Conservation (phyloP, 2,797 vertebrate species). For the Neoniphon sammara region DNA sequence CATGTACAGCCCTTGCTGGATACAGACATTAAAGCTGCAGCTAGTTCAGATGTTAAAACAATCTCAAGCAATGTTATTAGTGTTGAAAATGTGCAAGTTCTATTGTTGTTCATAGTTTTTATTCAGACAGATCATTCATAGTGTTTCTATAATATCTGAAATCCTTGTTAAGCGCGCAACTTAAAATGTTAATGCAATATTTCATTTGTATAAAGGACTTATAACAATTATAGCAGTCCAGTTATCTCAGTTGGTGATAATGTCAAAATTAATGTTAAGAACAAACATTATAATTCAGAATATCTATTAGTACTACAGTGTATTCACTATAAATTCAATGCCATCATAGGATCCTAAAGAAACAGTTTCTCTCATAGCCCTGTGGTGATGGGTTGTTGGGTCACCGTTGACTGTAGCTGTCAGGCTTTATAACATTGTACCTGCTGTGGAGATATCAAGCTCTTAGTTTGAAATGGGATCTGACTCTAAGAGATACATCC, state of each 20-base stretch:
- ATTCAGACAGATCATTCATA: not conserved
- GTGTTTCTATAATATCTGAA: not conserved
- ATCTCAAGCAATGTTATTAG: too few species aligned
- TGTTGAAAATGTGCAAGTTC: too few species aligned
- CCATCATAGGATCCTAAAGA: not conserved
- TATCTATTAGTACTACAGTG: not conserved
- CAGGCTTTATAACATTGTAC: slow-evolving; percentile 18
- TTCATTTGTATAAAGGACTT: not conserved
- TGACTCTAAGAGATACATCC: slow-evolving; percentile 40
- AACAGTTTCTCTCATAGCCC: not conserved
- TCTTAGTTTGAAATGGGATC: slow-evolving; percentile 29
- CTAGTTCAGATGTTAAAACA: too few species aligned
- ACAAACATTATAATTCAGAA: not conserved
- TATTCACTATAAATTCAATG: not conserved
- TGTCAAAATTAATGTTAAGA: not conserved
- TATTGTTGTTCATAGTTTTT: too few species aligned
- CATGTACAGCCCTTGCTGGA: too few species aligned
- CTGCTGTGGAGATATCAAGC: slow-evolving; percentile 19
- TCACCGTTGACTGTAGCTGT: slow-evolving; percentile 37
- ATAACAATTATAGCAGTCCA: not conserved
- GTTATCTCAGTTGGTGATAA: not conserved
- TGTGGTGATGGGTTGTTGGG: not conserved
- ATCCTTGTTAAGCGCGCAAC: not conserved
- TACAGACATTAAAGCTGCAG: too few species aligned
- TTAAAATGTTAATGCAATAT: not conserved